phyloP scores from a whole-genome alignment of 1,140 invertebrate genomes.

The Drosophila pseudoananassae region DNA sequence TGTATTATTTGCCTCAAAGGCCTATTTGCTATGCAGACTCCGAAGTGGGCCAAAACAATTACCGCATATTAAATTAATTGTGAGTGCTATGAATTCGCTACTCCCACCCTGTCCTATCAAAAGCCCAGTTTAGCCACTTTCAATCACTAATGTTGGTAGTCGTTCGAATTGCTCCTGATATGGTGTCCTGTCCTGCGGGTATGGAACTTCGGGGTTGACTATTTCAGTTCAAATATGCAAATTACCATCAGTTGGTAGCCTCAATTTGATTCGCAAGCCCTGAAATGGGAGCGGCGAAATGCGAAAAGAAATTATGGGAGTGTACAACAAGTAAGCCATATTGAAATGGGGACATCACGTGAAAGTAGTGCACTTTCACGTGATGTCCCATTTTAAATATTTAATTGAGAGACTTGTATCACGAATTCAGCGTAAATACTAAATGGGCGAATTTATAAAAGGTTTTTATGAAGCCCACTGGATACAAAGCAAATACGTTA shows the following conservation, averaged over 20 bases:
- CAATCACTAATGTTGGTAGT: conserved; percentile 45
- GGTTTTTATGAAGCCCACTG: not conserved
- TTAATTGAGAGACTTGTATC: conserved; percentile 53
- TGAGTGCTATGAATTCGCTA: conserved; percentile 62
- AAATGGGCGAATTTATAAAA: conserved; percentile 36
- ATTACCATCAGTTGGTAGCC: conserved; percentile 77
- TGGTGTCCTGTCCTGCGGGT: conserved; percentile 11
- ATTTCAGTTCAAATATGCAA: conserved; percentile 74
- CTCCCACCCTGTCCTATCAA: conserved; percentile 6
- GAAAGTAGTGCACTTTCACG: conserved; percentile 43
- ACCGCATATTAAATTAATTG: conserved; percentile 78
- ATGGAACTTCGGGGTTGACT: conserved; percentile 39
- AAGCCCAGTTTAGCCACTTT: conserved; percentile 36
- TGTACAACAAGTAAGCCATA: conserved; percentile 37
- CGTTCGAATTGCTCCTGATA: conserved; percentile 32
- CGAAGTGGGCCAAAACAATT: conserved; percentile 76
- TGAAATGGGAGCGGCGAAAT: conserved; percentile 41
- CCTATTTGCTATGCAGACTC: conserved; percentile 63
- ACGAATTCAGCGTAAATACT: conserved; percentile 2
- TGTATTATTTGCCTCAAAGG: conserved; percentile 64
- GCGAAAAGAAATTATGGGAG: conserved; percentile 23
- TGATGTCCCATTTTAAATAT: conserved; percentile 74
- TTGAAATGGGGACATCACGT: conserved; percentile 69
- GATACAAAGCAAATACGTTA: not conserved
- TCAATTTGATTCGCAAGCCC: conserved; percentile 69